Percentiles rank a stretch among this genome's conserved stretches.
phyloP scores from a whole-genome alignment of 2,113 vertebrate genomes.

The Cyprinodon brontotheroides region DNA sequence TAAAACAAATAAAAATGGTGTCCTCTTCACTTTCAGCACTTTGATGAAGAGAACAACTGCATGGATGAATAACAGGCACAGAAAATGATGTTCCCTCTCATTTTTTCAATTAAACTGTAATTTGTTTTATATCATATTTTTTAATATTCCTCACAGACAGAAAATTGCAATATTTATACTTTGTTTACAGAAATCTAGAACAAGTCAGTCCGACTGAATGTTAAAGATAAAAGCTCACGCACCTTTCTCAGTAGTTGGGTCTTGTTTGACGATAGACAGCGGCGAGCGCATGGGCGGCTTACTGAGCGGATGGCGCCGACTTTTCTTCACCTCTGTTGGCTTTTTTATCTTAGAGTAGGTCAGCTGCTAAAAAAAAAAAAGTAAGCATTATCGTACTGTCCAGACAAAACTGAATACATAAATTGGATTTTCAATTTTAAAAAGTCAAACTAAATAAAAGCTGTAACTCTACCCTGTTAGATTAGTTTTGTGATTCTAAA shows the following conservation, averaged over 20 bases:
- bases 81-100: neutral
- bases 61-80: neutral
- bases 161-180: neutral
- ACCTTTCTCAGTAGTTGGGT: constrained; percentile 90
- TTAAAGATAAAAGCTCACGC: constrained; percentile 17
- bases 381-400: neutral
- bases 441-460: neutral
- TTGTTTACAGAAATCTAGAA: neutral
- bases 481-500: neutral
- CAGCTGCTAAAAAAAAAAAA: constrained; percentile 64
- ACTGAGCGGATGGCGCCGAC: constrained; percentile 91
- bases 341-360: constrained; percentile 87
- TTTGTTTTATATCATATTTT: neutral
- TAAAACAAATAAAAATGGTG: constrained; percentile 40
- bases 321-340: constrained; percentile 93
- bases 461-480: neutral
- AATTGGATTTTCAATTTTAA: no score
- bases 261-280: constrained; percentile 90
- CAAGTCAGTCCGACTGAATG: neutral
- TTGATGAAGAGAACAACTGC: constrained; percentile 4
- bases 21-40: constrained; percentile 26
- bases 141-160: neutral
- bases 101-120: no score
- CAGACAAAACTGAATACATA: no score
- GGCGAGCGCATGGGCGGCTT: constrained; percentile 91